These are phyloP conservation scores for Pediacus dermestoides DNA, from an alignment of 2,888 invertebrate genomes.

Conservation along the genomic window DNA sequence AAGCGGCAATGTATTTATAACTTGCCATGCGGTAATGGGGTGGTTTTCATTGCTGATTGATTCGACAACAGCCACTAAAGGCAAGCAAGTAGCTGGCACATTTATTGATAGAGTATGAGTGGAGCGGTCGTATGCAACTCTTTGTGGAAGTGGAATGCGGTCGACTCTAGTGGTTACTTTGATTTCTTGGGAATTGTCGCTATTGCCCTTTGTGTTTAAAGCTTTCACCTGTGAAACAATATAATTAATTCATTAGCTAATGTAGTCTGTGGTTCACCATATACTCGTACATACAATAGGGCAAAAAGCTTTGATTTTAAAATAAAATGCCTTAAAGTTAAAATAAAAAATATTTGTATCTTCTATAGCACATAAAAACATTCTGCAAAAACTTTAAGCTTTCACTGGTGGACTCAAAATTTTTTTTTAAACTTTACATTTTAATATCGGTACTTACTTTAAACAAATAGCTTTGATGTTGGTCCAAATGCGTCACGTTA, in stretches of 20 bases:
- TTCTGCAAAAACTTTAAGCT: background rate
- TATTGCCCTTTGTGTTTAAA: slow-evolving; percentile 81
- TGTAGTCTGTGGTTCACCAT: too few species aligned
- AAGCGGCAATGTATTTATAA: slow-evolving; percentile 68
- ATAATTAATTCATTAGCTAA: too few species aligned
- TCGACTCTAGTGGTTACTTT: slow-evolving; percentile 80
- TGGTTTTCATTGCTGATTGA: slow-evolving; percentile 60
- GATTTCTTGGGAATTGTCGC: slow-evolving; percentile 82
- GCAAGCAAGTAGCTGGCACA: slow-evolving; percentile 73
- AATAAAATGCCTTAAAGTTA: too few species aligned
- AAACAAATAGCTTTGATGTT: slow-evolving; percentile 82
- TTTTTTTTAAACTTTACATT: slow-evolving; percentile 4
- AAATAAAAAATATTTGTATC: too few species aligned
- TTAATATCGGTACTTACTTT: slow-evolving; percentile 59
- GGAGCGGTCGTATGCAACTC: slow-evolving; percentile 79
- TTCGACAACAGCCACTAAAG: slow-evolving; percentile 74
- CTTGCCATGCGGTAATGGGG: slow-evolving; percentile 62
- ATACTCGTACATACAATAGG: too few species aligned
- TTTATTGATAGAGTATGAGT: slow-evolving; percentile 74
- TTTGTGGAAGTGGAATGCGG: slow-evolving; percentile 73
- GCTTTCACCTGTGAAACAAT: slow-evolving; percentile 84
- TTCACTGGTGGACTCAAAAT: slow-evolving; percentile 4
- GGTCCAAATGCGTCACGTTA: slow-evolving; percentile 80
- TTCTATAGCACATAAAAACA: background rate
- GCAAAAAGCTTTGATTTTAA: too few species aligned